Evolutionary conservation across 2,888 invertebrate species (phyloP).

Genomic region (Eudemis profundana): DNA sequence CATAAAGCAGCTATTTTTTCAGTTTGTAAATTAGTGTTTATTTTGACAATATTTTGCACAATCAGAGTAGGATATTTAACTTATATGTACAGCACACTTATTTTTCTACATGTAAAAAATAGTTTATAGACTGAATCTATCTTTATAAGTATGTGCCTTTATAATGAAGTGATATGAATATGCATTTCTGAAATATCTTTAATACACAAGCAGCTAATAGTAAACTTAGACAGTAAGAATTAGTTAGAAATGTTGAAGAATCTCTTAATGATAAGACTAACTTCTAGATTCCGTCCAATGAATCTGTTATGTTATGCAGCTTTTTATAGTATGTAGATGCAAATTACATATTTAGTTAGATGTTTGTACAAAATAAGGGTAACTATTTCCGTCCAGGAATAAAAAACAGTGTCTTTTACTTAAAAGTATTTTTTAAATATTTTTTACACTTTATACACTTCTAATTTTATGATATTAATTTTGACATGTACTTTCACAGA

Average conservation of each 20-base stretch:
- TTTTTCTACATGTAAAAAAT: background rate
- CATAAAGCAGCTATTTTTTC: too few species aligned
- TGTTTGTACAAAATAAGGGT: conserved; percentile 1
- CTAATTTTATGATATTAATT: conserved; percentile 41
- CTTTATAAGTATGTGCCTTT: conserved; percentile 2
- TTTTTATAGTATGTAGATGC: background rate
- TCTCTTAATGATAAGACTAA: conserved; percentile 30
- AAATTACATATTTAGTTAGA: background rate
- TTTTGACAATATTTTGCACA: too few species aligned
- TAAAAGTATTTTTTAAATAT: conserved; percentile 17
- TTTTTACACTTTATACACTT: conserved; percentile 24
- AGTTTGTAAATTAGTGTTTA: too few species aligned
- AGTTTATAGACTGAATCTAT: background rate
- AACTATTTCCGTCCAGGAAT: conserved; percentile 13
- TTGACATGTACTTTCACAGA: conserved; percentile 42
- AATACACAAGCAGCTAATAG: background rate
- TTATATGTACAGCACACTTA: too few species aligned
- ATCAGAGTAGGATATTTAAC: too few species aligned
- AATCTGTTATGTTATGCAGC: conserved; percentile 2
- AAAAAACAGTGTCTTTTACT: background rate
- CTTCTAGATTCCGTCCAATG: conserved; percentile 22
- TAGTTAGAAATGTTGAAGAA: conserved; percentile 18
- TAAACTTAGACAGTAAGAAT: conserved; percentile 5
- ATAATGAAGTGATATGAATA: conserved; percentile 5
- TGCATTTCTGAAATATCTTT: conserved; percentile 15